Evolutionary conservation across 2,797 vertebrate genomes (phyloP), one percentile per base, ranked within the genome.

Genomic region (Characodon lateralis): DNA sequence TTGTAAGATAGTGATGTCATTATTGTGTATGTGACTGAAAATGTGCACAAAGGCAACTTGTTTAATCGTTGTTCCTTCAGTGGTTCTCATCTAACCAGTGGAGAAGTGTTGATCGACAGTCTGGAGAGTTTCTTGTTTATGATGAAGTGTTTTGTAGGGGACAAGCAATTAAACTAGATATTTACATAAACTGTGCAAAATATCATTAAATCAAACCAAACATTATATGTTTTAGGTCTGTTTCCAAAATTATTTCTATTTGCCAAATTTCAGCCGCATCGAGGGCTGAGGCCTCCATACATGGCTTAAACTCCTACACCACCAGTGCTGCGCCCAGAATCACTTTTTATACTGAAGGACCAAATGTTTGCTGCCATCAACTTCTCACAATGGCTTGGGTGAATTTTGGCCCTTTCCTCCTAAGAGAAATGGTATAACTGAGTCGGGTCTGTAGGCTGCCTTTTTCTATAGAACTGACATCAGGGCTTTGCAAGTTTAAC

Each of bases 1-100:
- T 74, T 83, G 77, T 89, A 72, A 77, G 66, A 31, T 31, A 48
- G 2, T 91, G 88, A 92, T 66, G 85, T 89, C 82, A 88, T 76
- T 18, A 51, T 51, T 78, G 22, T 59, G 72, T 74, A 48, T 88
- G 61, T 83, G 51, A 35, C 85, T 78, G 85, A 86, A 92, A 92
- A 79, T 79, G 72, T 50, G 41, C 69, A 72, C 55, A 81, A 74
- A 76, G 10, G 68, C 76, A 53, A 18, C 14, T 46, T 58, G 12
- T 78, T 65, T 71, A 77, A 77, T 77, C 70, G 50, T 16, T 71
- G 56, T 75, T 79, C 35, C 35, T 35, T 35, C 35, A 35, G 35
- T 35, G 35, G 35, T 35, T 35, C 35, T 35, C 35, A 35, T 35
- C 35, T 35, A 70, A 41, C 16, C 1, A 26, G 31, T 51, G 9